phyloP scores from a whole-genome alignment of 2,113 vertebrate species.

The Corythaixoides concolor region DNA sequence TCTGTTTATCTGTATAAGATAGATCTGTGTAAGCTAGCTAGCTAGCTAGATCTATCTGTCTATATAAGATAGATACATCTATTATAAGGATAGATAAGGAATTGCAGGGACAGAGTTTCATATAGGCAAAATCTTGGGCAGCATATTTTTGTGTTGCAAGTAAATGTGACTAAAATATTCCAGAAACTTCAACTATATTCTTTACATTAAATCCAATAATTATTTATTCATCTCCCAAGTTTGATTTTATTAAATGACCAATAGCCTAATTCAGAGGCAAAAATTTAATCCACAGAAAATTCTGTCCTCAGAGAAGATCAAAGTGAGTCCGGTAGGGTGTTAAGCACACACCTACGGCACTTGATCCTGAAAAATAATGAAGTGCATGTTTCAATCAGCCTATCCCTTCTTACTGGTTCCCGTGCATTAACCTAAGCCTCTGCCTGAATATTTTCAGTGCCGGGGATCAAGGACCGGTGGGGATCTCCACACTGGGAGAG shows the following conservation, averaged over 20 bases:
- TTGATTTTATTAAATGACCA: constrained; percentile 22
- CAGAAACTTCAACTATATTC: background rate
- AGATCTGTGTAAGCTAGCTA: no score
- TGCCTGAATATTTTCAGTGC: background rate
- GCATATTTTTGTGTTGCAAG: background rate
- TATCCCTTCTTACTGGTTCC: background rate
- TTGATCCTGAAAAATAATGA: background rate
- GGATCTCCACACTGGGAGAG: background rate
- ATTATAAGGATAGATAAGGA: background rate
- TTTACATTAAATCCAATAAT: background rate
- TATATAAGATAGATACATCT: no score
- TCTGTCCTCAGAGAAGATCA: constrained; percentile 14
- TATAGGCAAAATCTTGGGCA: background rate
- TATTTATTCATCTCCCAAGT: background rate
- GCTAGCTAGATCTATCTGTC: no score
- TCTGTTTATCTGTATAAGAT: no score
- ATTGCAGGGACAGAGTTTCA: background rate
- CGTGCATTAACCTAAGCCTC: background rate
- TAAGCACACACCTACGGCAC: constrained; percentile 8
- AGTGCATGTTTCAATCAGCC: background rate
- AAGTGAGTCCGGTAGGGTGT: background rate
- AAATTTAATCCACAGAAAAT: constrained; percentile 14
- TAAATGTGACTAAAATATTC: background rate
- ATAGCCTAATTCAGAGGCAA: background rate
- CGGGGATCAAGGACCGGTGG: background rate